These are phyloP conservation scores for Aporrectodea caliginosa DNA, from an alignment of 1,140 invertebrate species.

Conservation along the genomic window DNA sequence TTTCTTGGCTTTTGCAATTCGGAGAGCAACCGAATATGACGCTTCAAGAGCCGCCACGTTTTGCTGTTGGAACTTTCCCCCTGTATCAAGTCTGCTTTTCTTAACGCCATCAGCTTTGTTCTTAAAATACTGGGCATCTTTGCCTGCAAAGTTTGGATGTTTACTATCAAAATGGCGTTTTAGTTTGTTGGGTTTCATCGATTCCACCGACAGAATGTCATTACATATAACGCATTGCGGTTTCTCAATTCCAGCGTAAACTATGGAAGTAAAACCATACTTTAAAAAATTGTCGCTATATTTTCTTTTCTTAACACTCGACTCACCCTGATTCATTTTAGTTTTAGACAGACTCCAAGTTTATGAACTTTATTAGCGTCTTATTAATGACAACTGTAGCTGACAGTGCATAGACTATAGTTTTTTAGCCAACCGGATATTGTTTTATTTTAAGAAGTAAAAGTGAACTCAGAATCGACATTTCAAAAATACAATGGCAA, in stretches of 20 bases:
- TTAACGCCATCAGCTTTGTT: conserved; percentile 32
- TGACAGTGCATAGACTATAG: too few species aligned
- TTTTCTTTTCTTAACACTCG: conserved; percentile 27
- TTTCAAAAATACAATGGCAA: too few species aligned
- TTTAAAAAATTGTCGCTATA: conserved; percentile 29
- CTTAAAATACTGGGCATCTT: conserved; percentile 33
- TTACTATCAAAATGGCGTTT: conserved; percentile 37
- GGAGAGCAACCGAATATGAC: conserved; percentile 36
- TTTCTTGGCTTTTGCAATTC: conserved; percentile 48
- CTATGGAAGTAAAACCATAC: conserved; percentile 25
- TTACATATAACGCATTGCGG: conserved; percentile 33
- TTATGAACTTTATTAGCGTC: too few species aligned
- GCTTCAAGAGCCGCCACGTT: conserved; percentile 34
- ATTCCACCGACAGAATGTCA: conserved; percentile 34
- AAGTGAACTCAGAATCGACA: too few species aligned
- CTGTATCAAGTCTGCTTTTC: conserved; percentile 34
- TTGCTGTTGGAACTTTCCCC: conserved; percentile 34
- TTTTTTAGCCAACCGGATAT: too few species aligned
- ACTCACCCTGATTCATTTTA: conserved; percentile 7
- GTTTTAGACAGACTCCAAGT: too few species aligned
- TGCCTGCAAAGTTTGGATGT: conserved; percentile 28
- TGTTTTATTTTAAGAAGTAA: too few species aligned
- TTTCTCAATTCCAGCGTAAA: conserved; percentile 9
- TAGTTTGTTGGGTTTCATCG: conserved; percentile 39
- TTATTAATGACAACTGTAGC: too few species aligned